A percentile compares a stretch with the other conserved stretches of the same genome.
phyloP scores from a whole-genome alignment of 2,113 vertebrate species.

The Climacteris rufus region DNA sequence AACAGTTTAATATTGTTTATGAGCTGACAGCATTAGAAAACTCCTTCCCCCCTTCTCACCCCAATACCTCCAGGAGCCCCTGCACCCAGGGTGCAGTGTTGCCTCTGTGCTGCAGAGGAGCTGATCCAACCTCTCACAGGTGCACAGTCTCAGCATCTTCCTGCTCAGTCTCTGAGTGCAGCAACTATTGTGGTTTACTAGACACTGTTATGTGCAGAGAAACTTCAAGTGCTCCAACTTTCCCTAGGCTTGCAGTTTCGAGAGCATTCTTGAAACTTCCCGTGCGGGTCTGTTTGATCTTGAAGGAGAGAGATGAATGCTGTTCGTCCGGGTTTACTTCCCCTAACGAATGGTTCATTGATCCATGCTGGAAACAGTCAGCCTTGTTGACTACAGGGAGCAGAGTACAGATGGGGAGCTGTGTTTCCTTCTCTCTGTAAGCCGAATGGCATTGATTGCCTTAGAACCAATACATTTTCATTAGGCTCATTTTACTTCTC shows the following conservation, averaged over 20 bases:
- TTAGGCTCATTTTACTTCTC: slow-evolving; percentile 39
- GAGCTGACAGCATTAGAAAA: background rate
- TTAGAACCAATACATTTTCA: slow-evolving; percentile 48
- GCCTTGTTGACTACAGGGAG: background rate
- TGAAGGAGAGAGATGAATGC: background rate
- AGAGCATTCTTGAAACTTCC: background rate
- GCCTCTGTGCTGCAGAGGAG: background rate
- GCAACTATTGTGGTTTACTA: background rate
- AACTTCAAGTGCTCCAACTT: background rate
- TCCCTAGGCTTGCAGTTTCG: background rate
- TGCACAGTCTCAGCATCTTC: background rate
- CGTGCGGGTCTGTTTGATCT: background rate
- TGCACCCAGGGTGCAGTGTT: background rate
- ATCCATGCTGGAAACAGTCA: slow-evolving; percentile 32
- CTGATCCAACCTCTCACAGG: background rate
- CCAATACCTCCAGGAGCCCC: background rate
- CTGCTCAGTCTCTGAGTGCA: background rate
- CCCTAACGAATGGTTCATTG: slow-evolving; percentile 2
- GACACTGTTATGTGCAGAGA: background rate
- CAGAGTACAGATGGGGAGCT: background rate
- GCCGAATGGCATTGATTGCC: slow-evolving; percentile 11
- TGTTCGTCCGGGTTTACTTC: background rate
- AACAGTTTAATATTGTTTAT: background rate
- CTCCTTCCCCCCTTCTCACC: background rate
- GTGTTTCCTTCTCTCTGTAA: background rate